Conservation (phyloP, 1,140 invertebrate species). For the Dendrolimus punctatus region DNA sequence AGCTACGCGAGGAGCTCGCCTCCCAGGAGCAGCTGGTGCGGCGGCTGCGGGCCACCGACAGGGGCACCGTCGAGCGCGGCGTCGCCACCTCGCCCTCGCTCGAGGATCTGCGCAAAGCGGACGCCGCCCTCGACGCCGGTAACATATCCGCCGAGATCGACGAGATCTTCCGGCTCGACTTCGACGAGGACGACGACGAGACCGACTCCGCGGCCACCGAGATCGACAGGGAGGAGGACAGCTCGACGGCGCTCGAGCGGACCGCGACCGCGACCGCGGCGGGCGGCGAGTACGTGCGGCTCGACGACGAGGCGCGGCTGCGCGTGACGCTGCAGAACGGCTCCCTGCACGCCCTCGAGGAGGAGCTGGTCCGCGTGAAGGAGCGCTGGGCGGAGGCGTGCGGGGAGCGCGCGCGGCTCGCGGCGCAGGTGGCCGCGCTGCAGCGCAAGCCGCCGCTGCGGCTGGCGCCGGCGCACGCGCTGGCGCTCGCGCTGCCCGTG, state of each 20-base stretch:
- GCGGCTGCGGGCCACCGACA: conserved; percentile 20
- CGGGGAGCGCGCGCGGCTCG: conserved; percentile 50
- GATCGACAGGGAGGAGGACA: conserved; percentile 9
- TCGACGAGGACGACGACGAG: conserved; percentile 49
- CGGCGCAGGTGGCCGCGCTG: conserved; percentile 43
- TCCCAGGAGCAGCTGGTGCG: conserved; percentile 32
- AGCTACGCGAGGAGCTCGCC: conserved; percentile 36
- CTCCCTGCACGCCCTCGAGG: conserved; percentile 58
- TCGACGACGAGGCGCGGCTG: conserved; percentile 46
- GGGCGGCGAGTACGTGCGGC: conserved; percentile 33
- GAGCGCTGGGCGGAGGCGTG: conserved; percentile 60
- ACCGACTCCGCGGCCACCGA: conserved; percentile 13
- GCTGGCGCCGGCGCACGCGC: conserved; percentile 16
- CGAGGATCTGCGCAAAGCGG: conserved; percentile 23
- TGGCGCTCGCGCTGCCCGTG: conserved; percentile 42
- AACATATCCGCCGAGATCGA: conserved; percentile 52
- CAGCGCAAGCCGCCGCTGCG: conserved; percentile 32
- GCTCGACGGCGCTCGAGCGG: background rate
- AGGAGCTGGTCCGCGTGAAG: conserved; percentile 64
- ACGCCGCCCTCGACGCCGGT: conserved; percentile 29
- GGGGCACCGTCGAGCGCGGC: conserved; percentile 30
- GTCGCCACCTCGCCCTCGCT: conserved; percentile 34
- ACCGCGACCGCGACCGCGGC: conserved; percentile 1
- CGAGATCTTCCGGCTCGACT: conserved; percentile 58
- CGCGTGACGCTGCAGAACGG: conserved; percentile 52